phyloP scores from a whole-genome alignment of 1,140 invertebrate species.

The Latrodectus geometricus region DNA sequence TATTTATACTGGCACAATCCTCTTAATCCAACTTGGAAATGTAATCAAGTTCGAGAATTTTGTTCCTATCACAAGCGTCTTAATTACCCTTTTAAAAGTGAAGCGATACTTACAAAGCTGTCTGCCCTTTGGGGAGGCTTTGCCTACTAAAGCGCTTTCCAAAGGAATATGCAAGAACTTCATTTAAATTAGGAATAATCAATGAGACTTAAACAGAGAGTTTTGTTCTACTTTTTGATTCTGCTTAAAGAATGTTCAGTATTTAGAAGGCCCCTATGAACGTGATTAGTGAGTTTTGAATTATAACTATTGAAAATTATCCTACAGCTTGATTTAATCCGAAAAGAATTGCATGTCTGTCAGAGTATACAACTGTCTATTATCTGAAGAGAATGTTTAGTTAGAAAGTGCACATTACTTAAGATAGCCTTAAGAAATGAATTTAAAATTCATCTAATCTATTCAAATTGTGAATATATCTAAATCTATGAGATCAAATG shows the following conservation, averaged over 20 bases:
- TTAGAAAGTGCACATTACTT: too few relatives aligned
- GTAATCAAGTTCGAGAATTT: background rate
- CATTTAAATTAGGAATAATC: background rate
- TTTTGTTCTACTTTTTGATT: background rate
- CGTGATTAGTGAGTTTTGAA: too few relatives aligned
- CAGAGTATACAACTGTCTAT: too few relatives aligned
- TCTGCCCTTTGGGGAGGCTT: constrained; percentile 6
- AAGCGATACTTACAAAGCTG: background rate
- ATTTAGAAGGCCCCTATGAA: background rate
- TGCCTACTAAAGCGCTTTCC: constrained; percentile 5
- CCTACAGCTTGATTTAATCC: too few relatives aligned
- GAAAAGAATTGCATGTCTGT: too few relatives aligned
- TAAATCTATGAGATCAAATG: too few relatives aligned
- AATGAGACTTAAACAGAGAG: background rate
- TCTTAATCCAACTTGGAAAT: background rate
- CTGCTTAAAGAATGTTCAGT: background rate
- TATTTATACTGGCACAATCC: background rate
- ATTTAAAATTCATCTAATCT: too few relatives aligned
- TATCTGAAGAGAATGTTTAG: too few relatives aligned
- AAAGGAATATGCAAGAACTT: constrained; percentile 3
- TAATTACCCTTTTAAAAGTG: constrained; percentile 20
- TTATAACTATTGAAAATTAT: too few relatives aligned
- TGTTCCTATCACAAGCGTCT: background rate
- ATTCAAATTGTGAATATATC: too few relatives aligned
- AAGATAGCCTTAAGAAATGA: too few relatives aligned